Conservation (phyloP, 2,113 vertebrate species). For the Bos indicus region DNA sequence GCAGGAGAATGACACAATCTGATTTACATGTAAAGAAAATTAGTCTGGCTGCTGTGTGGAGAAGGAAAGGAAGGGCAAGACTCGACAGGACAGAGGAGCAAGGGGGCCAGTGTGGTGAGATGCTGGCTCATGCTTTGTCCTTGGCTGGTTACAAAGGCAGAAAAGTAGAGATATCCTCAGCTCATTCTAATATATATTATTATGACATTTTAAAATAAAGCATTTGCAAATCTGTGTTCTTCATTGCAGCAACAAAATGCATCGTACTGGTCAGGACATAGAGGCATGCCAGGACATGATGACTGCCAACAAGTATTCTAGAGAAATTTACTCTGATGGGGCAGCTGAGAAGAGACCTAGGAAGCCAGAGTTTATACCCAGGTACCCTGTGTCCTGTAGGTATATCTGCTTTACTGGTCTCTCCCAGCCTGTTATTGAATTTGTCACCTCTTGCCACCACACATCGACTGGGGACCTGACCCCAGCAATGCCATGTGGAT, state of each 20-base stretch:
- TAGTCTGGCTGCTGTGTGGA: background rate
- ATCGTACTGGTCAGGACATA: background rate
- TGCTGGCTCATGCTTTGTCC: background rate
- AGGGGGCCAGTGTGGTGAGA: background rate
- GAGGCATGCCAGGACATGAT: background rate
- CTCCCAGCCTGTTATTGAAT: background rate
- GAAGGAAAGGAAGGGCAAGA: background rate
- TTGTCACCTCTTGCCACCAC: background rate
- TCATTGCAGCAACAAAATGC: background rate
- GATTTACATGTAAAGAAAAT: slow-evolving; percentile 9
- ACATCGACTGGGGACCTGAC: background rate
- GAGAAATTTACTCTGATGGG: background rate
- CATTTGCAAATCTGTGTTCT: background rate
- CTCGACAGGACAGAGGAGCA: background rate
- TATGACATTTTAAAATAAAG: background rate
- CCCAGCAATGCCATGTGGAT: background rate
- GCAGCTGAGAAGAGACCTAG: background rate
- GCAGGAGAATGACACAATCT: background rate
- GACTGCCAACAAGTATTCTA: background rate
- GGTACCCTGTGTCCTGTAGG: background rate
- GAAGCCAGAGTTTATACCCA: background rate
- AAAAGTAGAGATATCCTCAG: background rate
- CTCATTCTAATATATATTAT: background rate
- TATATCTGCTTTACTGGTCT: background rate
- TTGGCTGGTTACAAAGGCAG: background rate